Evolutionary conservation across 35 echinoderm and acorn worm species (phyloP).

Genomic region (Anneissia japonica): DNA sequence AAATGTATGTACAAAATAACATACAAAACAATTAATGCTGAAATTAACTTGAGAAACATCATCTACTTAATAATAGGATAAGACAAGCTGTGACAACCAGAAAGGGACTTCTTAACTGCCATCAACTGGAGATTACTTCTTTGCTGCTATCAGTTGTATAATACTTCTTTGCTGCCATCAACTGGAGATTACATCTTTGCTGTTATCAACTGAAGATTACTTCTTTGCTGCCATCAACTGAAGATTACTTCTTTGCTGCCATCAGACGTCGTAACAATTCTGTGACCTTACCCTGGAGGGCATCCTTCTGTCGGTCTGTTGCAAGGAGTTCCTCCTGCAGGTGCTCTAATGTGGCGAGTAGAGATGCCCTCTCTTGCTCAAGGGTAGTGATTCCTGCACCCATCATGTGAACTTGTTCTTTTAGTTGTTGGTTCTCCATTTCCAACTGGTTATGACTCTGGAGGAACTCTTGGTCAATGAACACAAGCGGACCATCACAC

Average conservation of each 20-base stretch:
- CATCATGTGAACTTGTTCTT: conserved; percentile 42
- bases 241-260: neutral
- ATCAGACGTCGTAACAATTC: conserved; percentile 27
- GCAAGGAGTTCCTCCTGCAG: conserved; percentile 81
- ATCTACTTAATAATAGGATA: too few species aligned
- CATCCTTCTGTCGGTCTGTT: conserved; percentile 68
- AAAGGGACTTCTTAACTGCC: too few species aligned
- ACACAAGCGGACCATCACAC: neutral
- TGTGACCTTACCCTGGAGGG: conserved; percentile 26
- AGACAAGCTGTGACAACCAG: too few species aligned
- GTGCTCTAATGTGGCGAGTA: conserved; percentile 77
- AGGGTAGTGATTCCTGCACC: conserved; percentile 63
- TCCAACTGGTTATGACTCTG: neutral
- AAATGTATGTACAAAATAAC: too few species aligned
- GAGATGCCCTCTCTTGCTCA: conserved; percentile 72
- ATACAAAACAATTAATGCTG: too few species aligned
- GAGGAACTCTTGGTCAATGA: neutral
- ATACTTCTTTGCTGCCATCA: too few species aligned
- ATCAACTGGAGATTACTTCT: too few species aligned
- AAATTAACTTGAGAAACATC: too few species aligned
- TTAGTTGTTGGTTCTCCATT: conserved; percentile 51
- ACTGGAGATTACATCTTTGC: too few species aligned
- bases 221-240: too few species aligned
- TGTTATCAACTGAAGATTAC: too few species aligned
- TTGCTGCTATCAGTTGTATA: too few species aligned